A percentile compares a stretch with the other conserved stretches of the same genome.
phyloP scores from a whole-genome alignment of 2,113 vertebrate genomes.

The Australoheros scitulus region DNA sequence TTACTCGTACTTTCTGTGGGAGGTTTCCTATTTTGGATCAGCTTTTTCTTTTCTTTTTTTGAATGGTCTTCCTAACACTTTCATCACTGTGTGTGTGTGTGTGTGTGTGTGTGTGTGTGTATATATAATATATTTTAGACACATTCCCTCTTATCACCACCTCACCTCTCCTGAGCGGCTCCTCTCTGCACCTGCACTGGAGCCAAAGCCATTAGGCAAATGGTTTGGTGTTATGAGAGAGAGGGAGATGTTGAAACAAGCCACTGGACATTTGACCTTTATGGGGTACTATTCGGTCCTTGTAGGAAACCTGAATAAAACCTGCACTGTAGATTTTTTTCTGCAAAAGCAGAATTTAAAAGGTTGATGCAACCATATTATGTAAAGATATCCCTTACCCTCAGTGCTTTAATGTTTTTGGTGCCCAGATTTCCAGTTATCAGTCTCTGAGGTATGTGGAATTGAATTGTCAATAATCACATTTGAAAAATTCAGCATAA shows the following conservation, averaged over 20 bases:
- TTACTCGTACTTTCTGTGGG: constrained; percentile 12
- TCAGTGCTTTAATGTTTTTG: background rate
- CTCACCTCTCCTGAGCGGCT: constrained; percentile 1
- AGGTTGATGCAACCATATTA: background rate
- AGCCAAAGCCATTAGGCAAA: constrained; percentile 33
- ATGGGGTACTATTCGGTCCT: background rate
- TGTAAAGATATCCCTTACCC: background rate
- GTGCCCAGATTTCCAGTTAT: background rate
- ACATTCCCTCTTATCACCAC: background rate
- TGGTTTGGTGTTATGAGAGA: constrained; percentile 19
- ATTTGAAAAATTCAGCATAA: background rate
- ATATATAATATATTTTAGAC: background rate
- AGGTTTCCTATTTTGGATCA: background rate
- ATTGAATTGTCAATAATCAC: background rate
- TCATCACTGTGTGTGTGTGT: constrained; percentile 11
- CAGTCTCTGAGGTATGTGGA: background rate
- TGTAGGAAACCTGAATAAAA: constrained; percentile 8
- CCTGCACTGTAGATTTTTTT: constrained; percentile 5
- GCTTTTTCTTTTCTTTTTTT: constrained; percentile 29
- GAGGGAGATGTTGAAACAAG: constrained; percentile 43
- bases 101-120: background rate
- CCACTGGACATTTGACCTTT: constrained; percentile 34
- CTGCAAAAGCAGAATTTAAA: background rate
- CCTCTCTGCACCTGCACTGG: constrained; percentile 28
- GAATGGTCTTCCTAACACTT: constrained; percentile 27